A percentile compares a stretch with the other conserved stretches of the same genome.
Evolutionary conservation across 2,888 invertebrate genomes (phyloP).

Genomic region (Corbicula japonica): DNA sequence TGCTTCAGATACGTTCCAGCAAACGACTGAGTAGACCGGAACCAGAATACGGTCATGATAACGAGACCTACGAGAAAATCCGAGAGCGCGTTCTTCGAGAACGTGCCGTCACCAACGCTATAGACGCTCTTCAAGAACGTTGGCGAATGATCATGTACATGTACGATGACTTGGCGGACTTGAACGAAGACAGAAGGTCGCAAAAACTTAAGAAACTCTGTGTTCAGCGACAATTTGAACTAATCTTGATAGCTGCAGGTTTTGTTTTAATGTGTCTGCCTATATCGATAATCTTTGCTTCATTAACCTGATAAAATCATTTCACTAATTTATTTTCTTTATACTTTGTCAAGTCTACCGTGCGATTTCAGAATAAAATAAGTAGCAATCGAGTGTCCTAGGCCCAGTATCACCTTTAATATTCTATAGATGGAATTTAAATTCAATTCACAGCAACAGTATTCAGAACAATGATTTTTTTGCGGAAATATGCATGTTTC

Average conservation of each 20-base stretch:
- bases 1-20: constrained; percentile 51
- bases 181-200: constrained; percentile 61
- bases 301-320: constrained; percentile 24
- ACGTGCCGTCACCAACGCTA: constrained; percentile 67
- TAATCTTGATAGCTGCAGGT: constrained; percentile 37
- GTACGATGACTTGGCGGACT: constrained; percentile 75
- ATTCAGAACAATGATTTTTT: too few species aligned
- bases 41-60: constrained; percentile 69
- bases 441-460: too few species aligned
- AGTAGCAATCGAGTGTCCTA: too few species aligned
- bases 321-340: too few species aligned
- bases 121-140: constrained; percentile 76
- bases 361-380: too few species aligned
- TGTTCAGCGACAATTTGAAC: constrained; percentile 51
- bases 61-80: constrained; percentile 71
- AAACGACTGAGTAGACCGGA: constrained; percentile 44
- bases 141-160: constrained; percentile 78
- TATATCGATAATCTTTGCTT: constrained; percentile 17
- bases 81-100: constrained; percentile 71
- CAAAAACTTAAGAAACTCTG: constrained; percentile 37
- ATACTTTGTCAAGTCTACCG: too few species aligned
- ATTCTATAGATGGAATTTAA: too few species aligned
- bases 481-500: too few species aligned
- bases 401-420: too few species aligned
- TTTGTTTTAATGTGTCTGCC: constrained; percentile 50